These are phyloP conservation scores for Trachemys scripta DNA, from an alignment of 2,113 vertebrate genomes.

Conservation along the genomic window DNA sequence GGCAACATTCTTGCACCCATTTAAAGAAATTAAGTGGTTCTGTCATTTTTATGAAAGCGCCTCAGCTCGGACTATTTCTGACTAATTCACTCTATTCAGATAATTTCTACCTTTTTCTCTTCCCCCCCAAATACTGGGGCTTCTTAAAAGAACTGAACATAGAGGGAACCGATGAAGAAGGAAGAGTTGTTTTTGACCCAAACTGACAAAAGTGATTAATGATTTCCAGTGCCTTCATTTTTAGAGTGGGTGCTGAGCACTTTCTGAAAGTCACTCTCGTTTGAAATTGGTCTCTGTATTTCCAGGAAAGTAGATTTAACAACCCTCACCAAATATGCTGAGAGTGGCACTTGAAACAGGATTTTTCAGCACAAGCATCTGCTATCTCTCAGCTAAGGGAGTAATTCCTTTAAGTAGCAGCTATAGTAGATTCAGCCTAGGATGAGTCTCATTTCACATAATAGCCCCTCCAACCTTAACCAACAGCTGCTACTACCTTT, in stretches of 20 bases:
- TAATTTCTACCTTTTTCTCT: conserved; percentile 38
- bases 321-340: background rate
- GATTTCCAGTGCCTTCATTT: conserved; percentile 68
- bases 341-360: background rate
- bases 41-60: conserved; percentile 63
- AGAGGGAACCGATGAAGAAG: conserved; percentile 58
- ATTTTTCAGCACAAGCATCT: background rate
- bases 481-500: background rate
- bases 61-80: conserved; percentile 27
- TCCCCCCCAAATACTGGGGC: conserved; percentile 51
- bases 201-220: conserved; percentile 48
- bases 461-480: background rate
- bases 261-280: conserved; percentile 58
- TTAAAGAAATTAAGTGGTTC: conserved; percentile 75
- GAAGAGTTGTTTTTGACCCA: conserved; percentile 70
- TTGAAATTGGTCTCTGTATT: background rate
- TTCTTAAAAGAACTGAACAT: conserved; percentile 57
- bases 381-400: background rate
- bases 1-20: conserved; percentile 57
- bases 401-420: background rate
- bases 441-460: background rate
- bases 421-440: rapidly evolving
- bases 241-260: conserved; percentile 51
- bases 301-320: background rate
- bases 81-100: conserved; percentile 39